Base-by-base conservation (phyloP, 2,888 invertebrate genomes). In the Tryphoninae sp. region DNA sequence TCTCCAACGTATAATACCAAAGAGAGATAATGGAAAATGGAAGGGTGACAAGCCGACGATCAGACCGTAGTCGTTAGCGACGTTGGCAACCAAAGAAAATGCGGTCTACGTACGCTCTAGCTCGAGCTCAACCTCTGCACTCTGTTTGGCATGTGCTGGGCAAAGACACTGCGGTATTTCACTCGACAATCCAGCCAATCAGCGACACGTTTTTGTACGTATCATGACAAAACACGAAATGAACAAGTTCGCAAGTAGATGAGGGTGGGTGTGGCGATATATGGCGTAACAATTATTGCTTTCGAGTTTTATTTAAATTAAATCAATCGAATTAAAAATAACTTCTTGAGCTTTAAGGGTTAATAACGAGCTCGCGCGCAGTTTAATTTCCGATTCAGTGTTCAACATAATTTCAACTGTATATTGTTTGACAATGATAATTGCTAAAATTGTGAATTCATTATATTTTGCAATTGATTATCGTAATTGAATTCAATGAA, bases 61-160 rank as follows among this genome's bases (percentile, higher is more conserved):
- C 26, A 42, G 67, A 75, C 75, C 85, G 82, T 83, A 86, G 88
- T 89, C 87, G 88, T 89, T 89, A 89, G 87, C 86, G 84, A 88
- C 88, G 86, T 88, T 89, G 88, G 84, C 83, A 82, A 84, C 80
- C 85, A 80, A 78, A 72, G 78, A 79, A 69, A 68, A 84, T 69
- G 33, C 58, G 64, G 81, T 74, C 59, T 59, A 69, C 59, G 76
- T 33, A 9, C 42, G 45, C 40, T 77, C 55, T 16, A 55, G 13
- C 68, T 55, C 62, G 73, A 64, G 74, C 42, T 26, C 59, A 76
- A 53, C 19, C 62, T 69, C 58, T 45, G 59, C 58, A 64, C 65
- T 42, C 0, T 33, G 26, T 33, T 33, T 51, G 26, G 11, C 55
- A n/a, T 69, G 33, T 26, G 26, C 4, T 23, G 7, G 42, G 23